Conservation (phyloP, 2,888 invertebrate genomes). For the Apocheima hispidaria region DNA sequence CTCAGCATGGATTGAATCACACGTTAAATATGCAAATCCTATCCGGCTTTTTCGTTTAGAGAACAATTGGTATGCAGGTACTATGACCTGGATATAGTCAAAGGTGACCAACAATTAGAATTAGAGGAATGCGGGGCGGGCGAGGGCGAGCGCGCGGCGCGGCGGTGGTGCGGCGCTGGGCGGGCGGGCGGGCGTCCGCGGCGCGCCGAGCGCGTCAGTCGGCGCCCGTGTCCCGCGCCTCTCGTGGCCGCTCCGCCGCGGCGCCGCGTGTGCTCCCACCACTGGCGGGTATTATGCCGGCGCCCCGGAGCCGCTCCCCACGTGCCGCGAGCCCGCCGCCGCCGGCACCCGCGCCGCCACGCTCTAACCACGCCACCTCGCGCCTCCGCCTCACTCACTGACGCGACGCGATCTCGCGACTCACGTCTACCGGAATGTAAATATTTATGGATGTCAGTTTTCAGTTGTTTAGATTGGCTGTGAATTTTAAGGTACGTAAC, state of each 20-base stretch:
- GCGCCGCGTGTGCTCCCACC: slow-evolving; percentile 50
- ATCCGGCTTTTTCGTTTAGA: slow-evolving; percentile 62
- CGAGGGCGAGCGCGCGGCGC: slow-evolving; percentile 47
- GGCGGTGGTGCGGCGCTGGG: slow-evolving; percentile 39
- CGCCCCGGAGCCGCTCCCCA: slow-evolving; percentile 70
- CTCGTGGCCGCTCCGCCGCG: slow-evolving; percentile 48
- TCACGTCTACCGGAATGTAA: slow-evolving; percentile 81
- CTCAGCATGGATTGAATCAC: slow-evolving; percentile 64
- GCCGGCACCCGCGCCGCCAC: slow-evolving; percentile 61
- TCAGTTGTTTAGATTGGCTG: slow-evolving; percentile 86
- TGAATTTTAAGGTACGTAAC: slow-evolving; percentile 85
- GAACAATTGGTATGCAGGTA: slow-evolving; percentile 74
- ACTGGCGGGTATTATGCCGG: slow-evolving; percentile 75
- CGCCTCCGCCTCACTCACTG: slow-evolving; percentile 64
- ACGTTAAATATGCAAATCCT: slow-evolving; percentile 75
- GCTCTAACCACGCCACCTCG: slow-evolving; percentile 52
- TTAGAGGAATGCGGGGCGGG: slow-evolving; percentile 60
- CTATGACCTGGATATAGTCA: slow-evolving; percentile 79
- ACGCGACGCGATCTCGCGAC: slow-evolving; percentile 74
- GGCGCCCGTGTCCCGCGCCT: slow-evolving; percentile 58
- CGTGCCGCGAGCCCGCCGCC: slow-evolving; percentile 70
- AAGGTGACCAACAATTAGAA: slow-evolving; percentile 81
- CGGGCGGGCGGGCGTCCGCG: slow-evolving; percentile 50
- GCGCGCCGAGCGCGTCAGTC: slow-evolving; percentile 37
- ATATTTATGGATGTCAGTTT: slow-evolving; percentile 86